These are phyloP conservation scores for Dryococelus australis DNA, from an alignment of 2,888 invertebrate species.

Conservation along the genomic window DNA sequence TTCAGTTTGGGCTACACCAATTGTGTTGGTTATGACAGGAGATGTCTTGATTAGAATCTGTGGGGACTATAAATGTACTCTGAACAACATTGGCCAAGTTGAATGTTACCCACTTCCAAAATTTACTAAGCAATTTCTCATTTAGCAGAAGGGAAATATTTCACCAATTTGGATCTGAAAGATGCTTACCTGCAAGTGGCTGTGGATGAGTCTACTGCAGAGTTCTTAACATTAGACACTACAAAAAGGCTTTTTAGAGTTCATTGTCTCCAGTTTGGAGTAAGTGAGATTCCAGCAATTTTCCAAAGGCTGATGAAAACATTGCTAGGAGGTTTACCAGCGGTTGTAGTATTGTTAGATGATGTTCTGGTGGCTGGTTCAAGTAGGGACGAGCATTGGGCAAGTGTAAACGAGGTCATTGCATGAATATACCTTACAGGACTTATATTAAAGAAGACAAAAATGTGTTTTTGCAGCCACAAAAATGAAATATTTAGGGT, in stretches of 20 bases:
- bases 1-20: neutral
- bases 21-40: neutral
- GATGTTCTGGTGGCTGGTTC: neutral
- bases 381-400: neutral
- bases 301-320: neutral
- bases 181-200: no score
- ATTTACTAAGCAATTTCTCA: no score
- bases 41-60: neutral
- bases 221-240: no score
- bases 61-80: neutral
- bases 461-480: no score
- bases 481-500: no score
- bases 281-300: neutral
- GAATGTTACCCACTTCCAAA: neutral
- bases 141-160: no score
- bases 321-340: neutral
- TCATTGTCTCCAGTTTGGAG: no score
- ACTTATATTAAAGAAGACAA: neutral
- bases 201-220: no score
- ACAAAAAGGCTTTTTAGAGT: no score
- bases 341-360: neutral
- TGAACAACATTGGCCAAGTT: neutral
- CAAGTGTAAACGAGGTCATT: no score
- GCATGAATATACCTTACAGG: neutral
- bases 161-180: no score